Percentiles rank a stretch among this genome's conserved stretches.
Evolutionary conservation across 2,797 vertebrate species (phyloP).

Genomic region (Tenualosa ilisha): DNA sequence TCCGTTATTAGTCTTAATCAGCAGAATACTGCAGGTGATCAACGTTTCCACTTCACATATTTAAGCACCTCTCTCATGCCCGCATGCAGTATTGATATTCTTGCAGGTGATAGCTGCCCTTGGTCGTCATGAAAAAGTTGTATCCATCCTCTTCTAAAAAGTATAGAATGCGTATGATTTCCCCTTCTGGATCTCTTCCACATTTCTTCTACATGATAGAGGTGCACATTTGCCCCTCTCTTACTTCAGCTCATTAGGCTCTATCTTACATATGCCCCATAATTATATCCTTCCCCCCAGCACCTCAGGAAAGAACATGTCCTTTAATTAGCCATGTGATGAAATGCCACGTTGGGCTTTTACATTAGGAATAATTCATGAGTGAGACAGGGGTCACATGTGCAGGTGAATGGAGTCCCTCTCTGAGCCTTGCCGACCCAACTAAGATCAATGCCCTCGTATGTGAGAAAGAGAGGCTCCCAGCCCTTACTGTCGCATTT

Average conservation of each 20-base stretch:
- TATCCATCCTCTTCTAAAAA: neutral
- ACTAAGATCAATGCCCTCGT: neutral
- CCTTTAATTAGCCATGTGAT: neutral
- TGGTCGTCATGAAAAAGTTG: neutral
- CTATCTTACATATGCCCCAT: neutral
- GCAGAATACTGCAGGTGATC: neutral
- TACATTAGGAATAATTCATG: slow-evolving; percentile 2
- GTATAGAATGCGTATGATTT: neutral
- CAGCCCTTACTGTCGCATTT: neutral
- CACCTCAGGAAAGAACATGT: neutral
- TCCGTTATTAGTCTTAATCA: neutral
- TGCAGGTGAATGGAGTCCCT: neutral
- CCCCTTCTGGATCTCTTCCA: neutral
- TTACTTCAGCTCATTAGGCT: neutral
- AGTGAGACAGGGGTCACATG: neutral
- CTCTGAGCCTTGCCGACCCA: neutral
- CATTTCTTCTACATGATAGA: neutral
- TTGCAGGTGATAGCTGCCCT: neutral
- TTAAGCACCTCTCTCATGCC: neutral
- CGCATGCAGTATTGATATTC: neutral
- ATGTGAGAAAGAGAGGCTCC: neutral
- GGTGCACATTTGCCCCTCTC: neutral
- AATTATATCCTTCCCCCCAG: neutral
- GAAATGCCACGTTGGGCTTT: neutral
- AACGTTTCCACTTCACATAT: neutral